Base-by-base conservation (phyloP, 2,888 invertebrate species). In the Diaprepes abbreviatus region DNA sequence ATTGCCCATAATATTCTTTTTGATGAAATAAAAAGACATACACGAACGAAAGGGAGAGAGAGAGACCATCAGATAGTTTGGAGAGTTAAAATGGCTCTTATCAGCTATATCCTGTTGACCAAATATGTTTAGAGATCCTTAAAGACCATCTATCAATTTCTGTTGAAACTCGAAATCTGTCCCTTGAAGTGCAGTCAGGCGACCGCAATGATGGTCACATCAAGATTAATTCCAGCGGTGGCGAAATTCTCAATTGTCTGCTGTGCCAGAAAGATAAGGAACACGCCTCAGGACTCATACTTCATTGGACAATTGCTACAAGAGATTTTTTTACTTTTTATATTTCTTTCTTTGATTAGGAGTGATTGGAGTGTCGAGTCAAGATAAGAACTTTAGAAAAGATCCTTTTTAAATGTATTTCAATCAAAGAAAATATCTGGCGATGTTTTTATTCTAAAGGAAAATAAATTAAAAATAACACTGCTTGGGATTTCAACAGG, bases 181-280 rank as follows among this genome's bases (percentile, higher is more conserved):
- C 66, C 66, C 70, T 70, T 62, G 50, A 58, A 70, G 70, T 70
- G 70, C 70, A 70, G 57, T 38, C 55, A 50, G 48, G 12, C 48
- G 48, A 1, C 12, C 16, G 14, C 19, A 16, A 31, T 10, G 63
- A 40, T 50, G 57, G 57, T 12, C 66, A 33, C 43, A 62, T 66
- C 66, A 65, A 65, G 70, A 70, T 65, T 65, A 70, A 59, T 59
- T 59, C 33, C 52, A 7, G 48, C 57, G 70, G 70, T 66, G 70
- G 66, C 66, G 70, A 75, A 77, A 79, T 78, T 76, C 77, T 72
- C 77, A 78, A 79, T 79, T 81, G 81, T 79, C 73, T 78, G 79
- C 75, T 77, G 79, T 80, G 76, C 79, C 79, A 81, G 81, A 81
- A 81, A 81, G 81, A 81, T 81, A 81, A 79, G 74, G 64, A 69